Percentiles rank a stretch among this genome's conserved stretches.
phyloP scores from a whole-genome alignment of 1,140 invertebrate species.

The Pinna nobilis region DNA sequence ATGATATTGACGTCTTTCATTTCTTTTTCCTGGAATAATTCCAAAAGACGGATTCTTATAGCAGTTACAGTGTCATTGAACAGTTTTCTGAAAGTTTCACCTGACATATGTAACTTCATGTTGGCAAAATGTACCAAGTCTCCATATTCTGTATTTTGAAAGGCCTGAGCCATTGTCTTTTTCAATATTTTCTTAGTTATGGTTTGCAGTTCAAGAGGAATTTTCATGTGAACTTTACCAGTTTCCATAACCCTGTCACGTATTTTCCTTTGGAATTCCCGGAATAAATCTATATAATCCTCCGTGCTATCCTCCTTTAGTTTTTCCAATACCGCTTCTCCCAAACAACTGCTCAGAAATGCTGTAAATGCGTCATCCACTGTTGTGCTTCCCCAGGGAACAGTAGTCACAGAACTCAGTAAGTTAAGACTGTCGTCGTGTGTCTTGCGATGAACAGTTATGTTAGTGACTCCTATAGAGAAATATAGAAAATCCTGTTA shows the following conservation, averaged over 20 bases:
- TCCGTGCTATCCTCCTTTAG: slow-evolving; percentile 23
- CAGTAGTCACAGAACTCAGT: too few species aligned
- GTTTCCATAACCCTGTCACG: not conserved
- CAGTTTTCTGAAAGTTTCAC: slow-evolving; percentile 6
- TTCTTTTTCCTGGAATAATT: slow-evolving; percentile 23
- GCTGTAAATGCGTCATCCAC: slow-evolving; percentile 31
- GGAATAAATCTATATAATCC: slow-evolving; percentile 38
- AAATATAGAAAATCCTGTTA: too few species aligned
- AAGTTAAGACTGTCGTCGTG: too few species aligned
- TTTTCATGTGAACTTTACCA: slow-evolving; percentile 28
- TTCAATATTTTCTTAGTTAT: slow-evolving; percentile 7
- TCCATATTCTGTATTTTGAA: not conserved
- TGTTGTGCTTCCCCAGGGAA: slow-evolving; percentile 32
- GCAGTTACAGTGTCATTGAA: slow-evolving; percentile 19
- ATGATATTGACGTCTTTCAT: slow-evolving; percentile 27
- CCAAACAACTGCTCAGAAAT: slow-evolving; percentile 19
- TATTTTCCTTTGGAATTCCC: slow-evolving; percentile 47
- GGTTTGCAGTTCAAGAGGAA: slow-evolving; percentile 30
- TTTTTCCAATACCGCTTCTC: slow-evolving; percentile 6
- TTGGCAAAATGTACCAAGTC: slow-evolving; percentile 15
- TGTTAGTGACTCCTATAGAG: too few species aligned
- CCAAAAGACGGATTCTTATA: slow-evolving; percentile 30
- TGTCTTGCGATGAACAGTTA: too few species aligned
- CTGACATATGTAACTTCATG: slow-evolving; percentile 10
- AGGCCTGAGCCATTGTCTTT: not conserved